A percentile compares a stretch with the other conserved stretches of the same genome.
phyloP scores from a whole-genome alignment of 2,113 vertebrate species.

The Gavialis gangeticus region DNA sequence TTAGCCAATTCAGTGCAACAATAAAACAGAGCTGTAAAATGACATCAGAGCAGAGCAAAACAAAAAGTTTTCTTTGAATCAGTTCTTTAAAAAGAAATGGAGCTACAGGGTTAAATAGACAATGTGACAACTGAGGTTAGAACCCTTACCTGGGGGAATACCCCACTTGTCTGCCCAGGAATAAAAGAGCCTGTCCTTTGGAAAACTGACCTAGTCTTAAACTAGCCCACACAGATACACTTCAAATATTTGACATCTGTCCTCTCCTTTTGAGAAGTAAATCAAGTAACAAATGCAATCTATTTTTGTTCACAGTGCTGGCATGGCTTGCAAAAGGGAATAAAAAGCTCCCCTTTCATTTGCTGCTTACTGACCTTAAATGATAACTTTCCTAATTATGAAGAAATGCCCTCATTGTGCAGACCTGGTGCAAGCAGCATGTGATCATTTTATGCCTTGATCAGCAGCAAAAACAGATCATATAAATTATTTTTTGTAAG shows the following conservation, averaged over 20 bases:
- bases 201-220: background rate
- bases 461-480: background rate
- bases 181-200: background rate
- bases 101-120: background rate
- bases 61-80: constrained; percentile 15
- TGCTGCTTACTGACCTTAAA: background rate
- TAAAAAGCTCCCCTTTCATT: background rate
- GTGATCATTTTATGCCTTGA: background rate
- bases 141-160: background rate
- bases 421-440: background rate
- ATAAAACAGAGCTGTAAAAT: background rate
- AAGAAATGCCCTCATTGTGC: background rate
- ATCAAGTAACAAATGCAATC: background rate
- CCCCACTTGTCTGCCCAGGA: background rate
- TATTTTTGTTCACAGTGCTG: background rate
- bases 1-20: background rate
- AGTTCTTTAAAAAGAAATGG: background rate
- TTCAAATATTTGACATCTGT: constrained; percentile 8
- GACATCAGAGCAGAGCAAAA: background rate
- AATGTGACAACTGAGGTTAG: background rate
- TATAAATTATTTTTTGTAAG: background rate
- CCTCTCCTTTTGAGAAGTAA: constrained; percentile 8
- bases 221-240: background rate
- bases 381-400: background rate
- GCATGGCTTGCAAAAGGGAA: background rate